A percentile compares a stretch with the other conserved stretches of the same genome.
Conservation (phyloP, 2,797 vertebrate genomes). For the Sebastes kiyomatsui region DNA sequence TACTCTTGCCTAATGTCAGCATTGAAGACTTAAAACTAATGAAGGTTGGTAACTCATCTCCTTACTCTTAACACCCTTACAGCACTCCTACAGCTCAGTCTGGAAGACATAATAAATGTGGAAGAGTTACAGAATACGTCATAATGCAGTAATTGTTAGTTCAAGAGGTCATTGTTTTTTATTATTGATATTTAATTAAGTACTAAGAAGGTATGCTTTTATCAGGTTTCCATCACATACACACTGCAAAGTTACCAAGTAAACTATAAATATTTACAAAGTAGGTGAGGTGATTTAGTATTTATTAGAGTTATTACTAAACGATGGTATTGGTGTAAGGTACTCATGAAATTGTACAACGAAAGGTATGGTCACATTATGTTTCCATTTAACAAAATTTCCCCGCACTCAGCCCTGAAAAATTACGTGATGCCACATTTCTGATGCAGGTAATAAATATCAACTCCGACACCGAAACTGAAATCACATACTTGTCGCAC, state of each 20-base stretch:
- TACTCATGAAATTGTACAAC: neutral
- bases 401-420: neutral
- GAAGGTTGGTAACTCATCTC: conserved; percentile 85
- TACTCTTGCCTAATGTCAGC: conserved; percentile 90
- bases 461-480: neutral
- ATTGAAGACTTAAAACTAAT: conserved; percentile 98
- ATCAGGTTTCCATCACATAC: neutral
- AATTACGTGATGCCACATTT: neutral
- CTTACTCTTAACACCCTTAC: neutral
- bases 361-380: neutral
- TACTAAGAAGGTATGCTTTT: neutral
- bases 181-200: neutral
- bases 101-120: neutral
- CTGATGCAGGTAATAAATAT: neutral
- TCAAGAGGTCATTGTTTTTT: neutral
- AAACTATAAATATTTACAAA: neutral
- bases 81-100: neutral
- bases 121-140: neutral
- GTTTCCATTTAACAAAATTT: neutral
- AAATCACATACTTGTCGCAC: neutral
- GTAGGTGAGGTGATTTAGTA: neutral
- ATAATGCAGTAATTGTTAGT: neutral
- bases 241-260: neutral
- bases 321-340: neutral
- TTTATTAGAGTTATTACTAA: neutral